Evolutionary conservation across 1,140 invertebrate genomes (phyloP).

Genomic region (Asbolus verrucosus): DNA sequence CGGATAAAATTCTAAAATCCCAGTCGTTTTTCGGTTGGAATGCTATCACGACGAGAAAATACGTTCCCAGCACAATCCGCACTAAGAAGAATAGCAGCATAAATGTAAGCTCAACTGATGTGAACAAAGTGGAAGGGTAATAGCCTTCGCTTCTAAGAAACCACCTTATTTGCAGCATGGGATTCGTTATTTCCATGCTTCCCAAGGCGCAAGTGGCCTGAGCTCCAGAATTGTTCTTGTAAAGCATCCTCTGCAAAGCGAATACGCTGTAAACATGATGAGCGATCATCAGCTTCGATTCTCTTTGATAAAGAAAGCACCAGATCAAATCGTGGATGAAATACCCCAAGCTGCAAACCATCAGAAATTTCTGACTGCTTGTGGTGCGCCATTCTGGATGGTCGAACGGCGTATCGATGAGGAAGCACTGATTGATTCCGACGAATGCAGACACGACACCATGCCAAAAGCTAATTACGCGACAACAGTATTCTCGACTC

Average conservation of each 20-base stretch:
- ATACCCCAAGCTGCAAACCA: slow-evolving; percentile 67
- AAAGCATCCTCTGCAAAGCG: slow-evolving; percentile 67
- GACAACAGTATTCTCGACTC: slow-evolving; percentile 65
- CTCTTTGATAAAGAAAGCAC: slow-evolving; percentile 67
- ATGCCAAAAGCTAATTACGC: slow-evolving; percentile 65
- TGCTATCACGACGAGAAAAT: slow-evolving; percentile 53
- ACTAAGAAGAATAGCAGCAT: slow-evolving; percentile 58
- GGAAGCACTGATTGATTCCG: slow-evolving; percentile 66
- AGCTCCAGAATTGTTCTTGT: slow-evolving; percentile 66
- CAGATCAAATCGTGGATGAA: slow-evolving; percentile 71
- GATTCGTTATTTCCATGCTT: slow-evolving; percentile 71
- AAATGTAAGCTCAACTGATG: slow-evolving; percentile 58
- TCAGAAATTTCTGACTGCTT: slow-evolving; percentile 44
- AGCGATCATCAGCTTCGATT: slow-evolving; percentile 67
- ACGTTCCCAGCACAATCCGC: slow-evolving; percentile 60
- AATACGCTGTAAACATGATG: slow-evolving; percentile 68
- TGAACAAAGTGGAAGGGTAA: slow-evolving; percentile 54
- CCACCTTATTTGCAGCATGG: slow-evolving; percentile 71
- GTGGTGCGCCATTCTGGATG: slow-evolving; percentile 56
- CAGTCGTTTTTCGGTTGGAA: slow-evolving; percentile 54
- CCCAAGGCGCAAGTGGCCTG: slow-evolving; percentile 68
- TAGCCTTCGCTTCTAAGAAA: slow-evolving; percentile 63
- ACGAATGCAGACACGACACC: slow-evolving; percentile 63
- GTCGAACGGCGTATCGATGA: slow-evolving; percentile 55
- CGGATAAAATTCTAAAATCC: slow-evolving; percentile 58